phyloP scores from a whole-genome alignment of 1,140 invertebrate species.

The Antheraea mylitta region DNA sequence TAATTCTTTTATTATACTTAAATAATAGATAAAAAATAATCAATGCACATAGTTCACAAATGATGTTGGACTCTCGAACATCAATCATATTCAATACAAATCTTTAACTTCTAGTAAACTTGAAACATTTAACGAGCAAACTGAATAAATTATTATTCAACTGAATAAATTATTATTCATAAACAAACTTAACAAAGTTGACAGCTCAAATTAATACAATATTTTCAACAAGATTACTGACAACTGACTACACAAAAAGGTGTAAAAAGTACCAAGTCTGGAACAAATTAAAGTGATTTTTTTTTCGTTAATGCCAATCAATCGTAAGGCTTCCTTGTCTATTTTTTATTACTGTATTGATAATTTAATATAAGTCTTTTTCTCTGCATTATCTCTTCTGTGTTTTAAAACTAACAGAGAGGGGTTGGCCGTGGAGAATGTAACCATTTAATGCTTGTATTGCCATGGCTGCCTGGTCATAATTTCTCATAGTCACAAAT shows the following conservation, averaged over 20 bases:
- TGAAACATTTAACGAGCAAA: slow-evolving; percentile 78
- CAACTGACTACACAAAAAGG: slow-evolving; percentile 54
- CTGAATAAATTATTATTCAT: slow-evolving; percentile 78
- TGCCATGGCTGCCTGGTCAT: slow-evolving; percentile 98
- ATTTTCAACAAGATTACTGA: slow-evolving; percentile 65
- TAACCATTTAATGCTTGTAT: slow-evolving; percentile 99
- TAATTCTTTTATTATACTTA: slow-evolving; percentile 75
- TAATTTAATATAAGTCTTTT: slow-evolving; percentile 60
- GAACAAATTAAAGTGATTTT: slow-evolving; percentile 42
- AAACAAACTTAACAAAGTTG: slow-evolving; percentile 78
- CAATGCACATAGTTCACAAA: slow-evolving; percentile 71
- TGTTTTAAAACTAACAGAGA: slow-evolving; percentile 99
- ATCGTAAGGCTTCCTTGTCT: slow-evolving; percentile 65
- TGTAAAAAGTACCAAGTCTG: slow-evolving; percentile 33
- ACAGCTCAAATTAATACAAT: slow-evolving; percentile 77
- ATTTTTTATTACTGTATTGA: slow-evolving; percentile 71
- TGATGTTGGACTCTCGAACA: slow-evolving; percentile 70
- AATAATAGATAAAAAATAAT: slow-evolving; percentile 74
- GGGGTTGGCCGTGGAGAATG: slow-evolving; percentile 95
- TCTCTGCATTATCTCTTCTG: slow-evolving; percentile 84
- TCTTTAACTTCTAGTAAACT: slow-evolving; percentile 77
- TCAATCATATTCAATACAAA: slow-evolving; percentile 71
- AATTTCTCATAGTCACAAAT: slow-evolving; percentile 99
- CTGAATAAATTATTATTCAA: slow-evolving; percentile 78
- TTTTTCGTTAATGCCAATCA: slow-evolving; percentile 62